Evolutionary conservation across 2,113 vertebrate genomes (phyloP).

Genomic region (Furnarius figulus): DNA sequence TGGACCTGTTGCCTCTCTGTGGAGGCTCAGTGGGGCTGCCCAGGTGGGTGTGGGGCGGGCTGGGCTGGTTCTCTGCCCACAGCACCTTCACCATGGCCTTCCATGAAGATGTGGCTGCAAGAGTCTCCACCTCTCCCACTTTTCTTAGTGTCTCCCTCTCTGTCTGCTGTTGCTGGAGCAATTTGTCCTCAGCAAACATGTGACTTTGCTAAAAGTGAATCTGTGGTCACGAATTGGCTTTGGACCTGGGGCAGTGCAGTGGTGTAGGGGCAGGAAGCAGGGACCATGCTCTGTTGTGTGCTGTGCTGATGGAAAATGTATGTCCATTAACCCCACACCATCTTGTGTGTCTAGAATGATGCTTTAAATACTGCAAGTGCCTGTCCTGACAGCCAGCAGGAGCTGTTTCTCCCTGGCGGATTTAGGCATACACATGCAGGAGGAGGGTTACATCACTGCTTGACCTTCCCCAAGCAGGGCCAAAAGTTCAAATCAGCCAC

Average conservation of each 20-base stretch:
- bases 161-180: not conserved
- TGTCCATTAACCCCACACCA: not conserved
- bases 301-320: fast-evolving
- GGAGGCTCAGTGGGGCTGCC: not conserved
- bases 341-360: fast-evolving
- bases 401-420: not conserved
- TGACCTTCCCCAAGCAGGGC: not conserved
- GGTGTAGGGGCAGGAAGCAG: not conserved
- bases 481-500: not conserved
- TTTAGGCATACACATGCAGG: fast-evolving
- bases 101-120: fast-evolving
- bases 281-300: not conserved
- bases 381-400: not conserved
- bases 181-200: not conserved
- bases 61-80: not conserved
- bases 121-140: not conserved
- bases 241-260: fast-evolving
- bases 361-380: fast-evolving
- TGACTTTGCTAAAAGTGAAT: not conserved
- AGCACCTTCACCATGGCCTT: fast-evolving
- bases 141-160: not conserved
- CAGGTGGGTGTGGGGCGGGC: fast-evolving
- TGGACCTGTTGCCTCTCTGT: not conserved
- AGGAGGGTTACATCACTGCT: not conserved
- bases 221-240: fast-evolving